A percentile compares a stretch with the other conserved stretches of the same genome.
phyloP scores from a whole-genome alignment of 2,113 vertebrate species.

The Hiodon alosoides region DNA sequence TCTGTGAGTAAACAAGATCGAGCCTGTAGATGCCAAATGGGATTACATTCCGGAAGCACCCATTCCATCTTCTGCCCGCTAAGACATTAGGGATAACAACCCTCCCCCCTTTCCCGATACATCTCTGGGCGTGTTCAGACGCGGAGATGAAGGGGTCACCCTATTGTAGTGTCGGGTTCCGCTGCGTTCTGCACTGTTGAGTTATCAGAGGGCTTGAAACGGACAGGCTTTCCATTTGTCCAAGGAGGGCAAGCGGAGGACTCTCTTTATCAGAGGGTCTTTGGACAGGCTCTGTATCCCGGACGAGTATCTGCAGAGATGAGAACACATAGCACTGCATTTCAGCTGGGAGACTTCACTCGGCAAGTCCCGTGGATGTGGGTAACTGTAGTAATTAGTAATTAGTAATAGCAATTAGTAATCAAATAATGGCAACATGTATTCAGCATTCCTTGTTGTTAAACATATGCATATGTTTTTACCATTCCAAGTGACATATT shows the following conservation, averaged over 20 bases:
- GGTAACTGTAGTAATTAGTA: too few relatives aligned
- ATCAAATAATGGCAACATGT: too few relatives aligned
- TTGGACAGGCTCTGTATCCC: constrained; percentile 15
- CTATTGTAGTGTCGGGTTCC: not conserved
- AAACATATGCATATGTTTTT: too few relatives aligned
- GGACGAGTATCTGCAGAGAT: constrained; percentile 4
- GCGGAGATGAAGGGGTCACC: not conserved
- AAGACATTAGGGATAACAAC: too few relatives aligned
- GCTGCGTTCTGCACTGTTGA: constrained; percentile 2
- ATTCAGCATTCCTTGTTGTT: too few relatives aligned
- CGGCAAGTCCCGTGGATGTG: too few relatives aligned
- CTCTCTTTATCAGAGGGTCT: constrained; percentile 31
- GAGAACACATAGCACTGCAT: not conserved
- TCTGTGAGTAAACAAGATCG: constrained; percentile 4
- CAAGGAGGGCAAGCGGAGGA: constrained; percentile 10
- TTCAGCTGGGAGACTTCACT: not conserved
- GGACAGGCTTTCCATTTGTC: constrained; percentile 15
- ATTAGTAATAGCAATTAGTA: too few relatives aligned
- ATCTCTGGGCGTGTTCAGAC: not conserved
- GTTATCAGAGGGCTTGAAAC: constrained; percentile 23
- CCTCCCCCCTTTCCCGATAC: too few relatives aligned
- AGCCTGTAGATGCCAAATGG: not conserved
- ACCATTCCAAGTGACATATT: not conserved
- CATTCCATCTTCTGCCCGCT: too few relatives aligned
- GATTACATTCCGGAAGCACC: too few relatives aligned